Evolutionary conservation across 2,113 vertebrate species (phyloP).

Genomic region (Galbula dea): DNA sequence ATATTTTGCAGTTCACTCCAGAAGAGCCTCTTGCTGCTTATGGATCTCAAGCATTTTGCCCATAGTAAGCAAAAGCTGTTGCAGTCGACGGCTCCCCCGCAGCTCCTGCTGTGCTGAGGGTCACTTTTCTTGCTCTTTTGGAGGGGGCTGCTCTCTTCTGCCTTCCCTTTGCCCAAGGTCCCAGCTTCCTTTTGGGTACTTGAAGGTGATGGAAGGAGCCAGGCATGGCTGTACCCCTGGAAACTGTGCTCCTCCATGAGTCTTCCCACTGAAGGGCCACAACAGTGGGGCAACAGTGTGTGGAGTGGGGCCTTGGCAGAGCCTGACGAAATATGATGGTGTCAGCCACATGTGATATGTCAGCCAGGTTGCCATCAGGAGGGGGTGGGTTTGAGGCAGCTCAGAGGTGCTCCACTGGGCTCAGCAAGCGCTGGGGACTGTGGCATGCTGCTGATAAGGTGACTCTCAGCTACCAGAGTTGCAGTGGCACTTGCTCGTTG

Average conservation of each 20-base stretch:
- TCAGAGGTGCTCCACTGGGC: not conserved
- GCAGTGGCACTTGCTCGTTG: not conserved
- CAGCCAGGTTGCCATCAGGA: conserved; percentile 70
- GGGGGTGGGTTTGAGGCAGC: not conserved
- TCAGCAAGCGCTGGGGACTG: not conserved
- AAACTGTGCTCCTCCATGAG: not conserved
- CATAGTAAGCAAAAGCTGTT: not conserved
- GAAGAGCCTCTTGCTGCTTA: conserved; percentile 17
- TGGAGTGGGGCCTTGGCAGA: conserved; percentile 64
- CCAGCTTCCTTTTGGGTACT: not conserved
- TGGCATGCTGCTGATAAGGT: not conserved
- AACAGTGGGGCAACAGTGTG: not conserved
- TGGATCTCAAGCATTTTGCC: not conserved
- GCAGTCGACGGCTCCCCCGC: fast-evolving
- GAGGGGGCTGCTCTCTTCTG: not conserved
- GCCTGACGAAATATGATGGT: conserved; percentile 53
- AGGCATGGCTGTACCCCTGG: not conserved
- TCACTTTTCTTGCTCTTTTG: not conserved
- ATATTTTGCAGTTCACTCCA: conserved; percentile 3
- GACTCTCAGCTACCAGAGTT: not conserved
- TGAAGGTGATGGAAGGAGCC: not conserved
- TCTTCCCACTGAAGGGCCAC: not conserved
- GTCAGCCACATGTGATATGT: too few species aligned
- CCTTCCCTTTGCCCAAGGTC: not conserved
- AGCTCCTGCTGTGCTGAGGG: not conserved